Evolutionary conservation across 2,797 vertebrate genomes (phyloP).

Genomic region (Eulemur albifrons): DNA sequence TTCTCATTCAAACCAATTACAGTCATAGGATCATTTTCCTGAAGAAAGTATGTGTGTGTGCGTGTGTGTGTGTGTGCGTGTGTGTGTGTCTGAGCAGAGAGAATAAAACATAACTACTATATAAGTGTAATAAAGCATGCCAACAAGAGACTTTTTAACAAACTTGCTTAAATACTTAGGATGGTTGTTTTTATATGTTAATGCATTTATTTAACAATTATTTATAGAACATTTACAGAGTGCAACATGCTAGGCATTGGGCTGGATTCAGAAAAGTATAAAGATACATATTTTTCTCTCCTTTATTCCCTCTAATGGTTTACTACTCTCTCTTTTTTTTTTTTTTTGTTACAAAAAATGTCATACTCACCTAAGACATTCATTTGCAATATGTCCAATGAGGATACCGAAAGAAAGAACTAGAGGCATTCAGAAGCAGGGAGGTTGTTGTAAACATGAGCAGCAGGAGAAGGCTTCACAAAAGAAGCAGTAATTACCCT

Average conservation of each 20-base stretch:
- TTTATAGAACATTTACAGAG: not conserved
- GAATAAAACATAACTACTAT: not conserved
- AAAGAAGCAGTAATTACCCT: not conserved
- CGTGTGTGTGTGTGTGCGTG: not conserved
- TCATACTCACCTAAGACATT: not conserved
- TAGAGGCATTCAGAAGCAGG: not conserved
- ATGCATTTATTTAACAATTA: not conserved
- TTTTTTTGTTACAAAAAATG: not conserved
- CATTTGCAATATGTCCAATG: not conserved
- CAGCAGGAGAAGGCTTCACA: no score
- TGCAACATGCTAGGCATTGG: not conserved
- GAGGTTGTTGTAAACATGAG: not conserved
- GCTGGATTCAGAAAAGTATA: not conserved
- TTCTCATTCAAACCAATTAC: not conserved
- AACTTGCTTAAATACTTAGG: not conserved
- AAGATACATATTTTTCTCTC: not conserved
- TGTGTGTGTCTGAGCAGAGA: not conserved
- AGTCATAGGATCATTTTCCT: not conserved
- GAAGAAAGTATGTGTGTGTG: not conserved
- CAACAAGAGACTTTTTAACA: not conserved
- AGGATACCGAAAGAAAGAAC: not conserved
- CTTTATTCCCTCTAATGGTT: not conserved
- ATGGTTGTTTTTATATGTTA: not conserved
- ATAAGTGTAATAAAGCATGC: not conserved
- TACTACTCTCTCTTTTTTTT: not conserved